Base-by-base conservation (phyloP, 1,140 invertebrate genomes). In the Helicoverpa armigera region DNA sequence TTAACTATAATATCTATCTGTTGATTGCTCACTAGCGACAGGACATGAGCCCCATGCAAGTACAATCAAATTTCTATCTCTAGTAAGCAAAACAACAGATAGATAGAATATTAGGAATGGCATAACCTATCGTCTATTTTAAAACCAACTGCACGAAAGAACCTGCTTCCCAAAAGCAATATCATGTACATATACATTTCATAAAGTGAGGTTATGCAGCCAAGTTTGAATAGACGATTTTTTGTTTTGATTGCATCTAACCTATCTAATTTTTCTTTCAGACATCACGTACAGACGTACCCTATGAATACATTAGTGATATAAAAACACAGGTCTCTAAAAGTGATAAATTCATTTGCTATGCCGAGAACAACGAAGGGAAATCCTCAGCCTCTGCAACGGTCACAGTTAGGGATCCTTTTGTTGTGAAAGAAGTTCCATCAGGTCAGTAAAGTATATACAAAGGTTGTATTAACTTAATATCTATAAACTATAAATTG, bases 241-340 rank as follows among this genome's bases (percentile, higher is more conserved):
- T 1, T 23, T 23, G 2, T 23, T 23, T 23, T n/a, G 12, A 54
- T 13, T 7, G 12, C 10, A 1, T 23, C 23, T 5, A 7, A 35
- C 35, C 35, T 35, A 35, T 5, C 1, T 3, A 3, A 43, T 43
- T 35, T 50, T 18, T 11, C 11, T 74, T 70, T 2, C 72, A 81
- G 73, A 76, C 54, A 35, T 76, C 72, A n/a, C 9, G 23, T 2
- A 1, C 65, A 7, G 56, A 81, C 53, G 2, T 31, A 31, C 80
- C 72, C 1, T 76, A 76, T 12, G 43, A 81, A 16, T 81, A 69
- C 73, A 69, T 76, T 10, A 76, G 72, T 60, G 53, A 76, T 14
- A 16, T 70, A 10, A 50, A 43, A 12, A 56, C 11, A 10, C 23
- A 63, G 9, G 29, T 4, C 2, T 4, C 18, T 11, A 61, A 60